phyloP scores from a whole-genome alignment of 2,113 vertebrate species.

The Egretta garzetta region DNA sequence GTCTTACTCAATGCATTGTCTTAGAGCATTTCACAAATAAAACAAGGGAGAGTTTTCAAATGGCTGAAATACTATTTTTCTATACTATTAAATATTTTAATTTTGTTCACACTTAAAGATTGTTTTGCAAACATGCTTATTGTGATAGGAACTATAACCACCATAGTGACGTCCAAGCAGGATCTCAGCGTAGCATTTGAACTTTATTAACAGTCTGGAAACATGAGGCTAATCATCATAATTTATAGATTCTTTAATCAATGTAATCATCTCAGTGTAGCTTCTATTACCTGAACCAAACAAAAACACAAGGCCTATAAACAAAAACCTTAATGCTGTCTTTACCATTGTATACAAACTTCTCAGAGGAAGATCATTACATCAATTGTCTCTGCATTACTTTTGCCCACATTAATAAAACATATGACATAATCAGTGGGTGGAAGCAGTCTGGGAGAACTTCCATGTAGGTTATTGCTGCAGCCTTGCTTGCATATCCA shows the following conservation, averaged over 20 bases:
- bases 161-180: neutral
- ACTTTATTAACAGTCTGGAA: neutral
- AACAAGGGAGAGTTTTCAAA: neutral
- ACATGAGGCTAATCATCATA: neutral
- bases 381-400: neutral
- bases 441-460: neutral
- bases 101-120: neutral
- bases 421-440: neutral
- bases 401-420: neutral
- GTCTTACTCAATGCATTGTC: too few species aligned
- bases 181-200: neutral
- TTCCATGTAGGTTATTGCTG: neutral
- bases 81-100: neutral
- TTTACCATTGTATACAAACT: neutral
- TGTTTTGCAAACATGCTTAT: neutral
- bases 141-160: neutral
- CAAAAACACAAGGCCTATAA: neutral
- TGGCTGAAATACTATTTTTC: neutral
- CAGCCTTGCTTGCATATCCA: neutral
- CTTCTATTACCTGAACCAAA: neutral
- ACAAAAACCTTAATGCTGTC: neutral
- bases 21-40: neutral
- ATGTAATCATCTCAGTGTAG: neutral
- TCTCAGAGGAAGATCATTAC: neutral
- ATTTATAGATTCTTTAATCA: neutral